Base-by-base conservation (phyloP, 2,888 invertebrate genomes). In the Hemithea aestivaria region DNA sequence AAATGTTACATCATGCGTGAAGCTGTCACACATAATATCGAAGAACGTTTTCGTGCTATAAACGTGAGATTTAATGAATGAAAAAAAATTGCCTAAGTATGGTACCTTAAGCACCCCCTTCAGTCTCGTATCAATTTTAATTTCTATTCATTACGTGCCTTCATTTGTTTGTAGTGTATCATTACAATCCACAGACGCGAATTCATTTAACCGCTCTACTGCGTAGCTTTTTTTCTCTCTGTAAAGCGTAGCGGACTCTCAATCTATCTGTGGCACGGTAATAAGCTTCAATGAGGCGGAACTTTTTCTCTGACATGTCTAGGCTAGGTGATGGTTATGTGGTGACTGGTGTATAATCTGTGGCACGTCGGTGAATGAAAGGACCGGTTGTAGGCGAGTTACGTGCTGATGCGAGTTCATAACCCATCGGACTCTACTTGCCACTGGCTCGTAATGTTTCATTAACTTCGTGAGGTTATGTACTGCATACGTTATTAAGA, bases 221-320 rank as follows among this genome's bases (percentile, higher is more conserved):
- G n/a, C n/a, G n/a, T n/a, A n/a, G 10, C 11, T 16, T 33, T 3
- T 20, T 31, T 10, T 31, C 28, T 27, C 27, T 12, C 10, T 8
- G 22, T 16, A 24, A 7, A 12, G n/a, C 23, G 27, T 11, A 20
- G 6, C 12, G 16, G 21, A 32, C 41, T 20, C 28, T 26, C 10
- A 9, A 36, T 21, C 22, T 8, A 33, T 36, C 25, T 28, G 32
- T 20, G 25, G 36, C 39, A 35, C 36, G 43, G 44, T 50, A 50
- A 52, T 52, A 41, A 45, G 47, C 47, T 33, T 40, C 46, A 38
- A 44, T 43, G 42, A 53, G 48, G 40, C 41, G 44, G 48, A 46
- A 50, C 50, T 42, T 27, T 47, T 46, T 45, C 40, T 39, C 41
- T 25, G 27, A 27, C 27, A 24, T 33, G 27, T 27, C 27, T 27